Evolutionary conservation across 2,888 invertebrate genomes (phyloP).

Genomic region (Lysandra bellargus): DNA sequence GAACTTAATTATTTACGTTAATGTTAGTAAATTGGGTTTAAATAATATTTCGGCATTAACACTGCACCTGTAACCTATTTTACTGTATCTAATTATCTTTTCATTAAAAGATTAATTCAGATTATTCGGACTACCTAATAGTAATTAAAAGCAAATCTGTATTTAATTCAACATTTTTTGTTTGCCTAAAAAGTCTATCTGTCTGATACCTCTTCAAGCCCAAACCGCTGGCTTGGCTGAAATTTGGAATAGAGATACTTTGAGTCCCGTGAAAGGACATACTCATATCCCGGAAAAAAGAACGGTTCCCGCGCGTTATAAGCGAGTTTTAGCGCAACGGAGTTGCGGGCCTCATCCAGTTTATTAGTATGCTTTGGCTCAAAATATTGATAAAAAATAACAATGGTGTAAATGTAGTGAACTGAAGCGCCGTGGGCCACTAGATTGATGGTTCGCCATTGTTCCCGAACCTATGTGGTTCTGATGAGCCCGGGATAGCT

Average conservation of each 20-base stretch:
- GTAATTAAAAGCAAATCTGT: background rate
- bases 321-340: no score
- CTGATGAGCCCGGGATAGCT: background rate
- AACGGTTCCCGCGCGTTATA: no score
- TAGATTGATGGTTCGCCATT: constrained; percentile 23
- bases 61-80: background rate
- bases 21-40: constrained; percentile 1
- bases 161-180: background rate
- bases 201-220: no score
- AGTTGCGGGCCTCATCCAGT: no score
- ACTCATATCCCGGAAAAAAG: no score
- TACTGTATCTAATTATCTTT: background rate
- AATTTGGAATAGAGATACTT: no score
- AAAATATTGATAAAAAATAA: background rate
- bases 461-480: constrained; percentile 17
- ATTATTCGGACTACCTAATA: background rate
- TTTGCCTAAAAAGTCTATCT: no score
- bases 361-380: no score
- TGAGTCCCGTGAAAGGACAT: no score
- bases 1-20: background rate
- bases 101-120: background rate
- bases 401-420: constrained; percentile 23
- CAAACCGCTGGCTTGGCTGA: no score
- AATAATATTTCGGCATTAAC: background rate
- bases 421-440: constrained; percentile 1